phyloP scores from a whole-genome alignment of 2,113 vertebrate species.

The Anseranas semipalmata region DNA sequence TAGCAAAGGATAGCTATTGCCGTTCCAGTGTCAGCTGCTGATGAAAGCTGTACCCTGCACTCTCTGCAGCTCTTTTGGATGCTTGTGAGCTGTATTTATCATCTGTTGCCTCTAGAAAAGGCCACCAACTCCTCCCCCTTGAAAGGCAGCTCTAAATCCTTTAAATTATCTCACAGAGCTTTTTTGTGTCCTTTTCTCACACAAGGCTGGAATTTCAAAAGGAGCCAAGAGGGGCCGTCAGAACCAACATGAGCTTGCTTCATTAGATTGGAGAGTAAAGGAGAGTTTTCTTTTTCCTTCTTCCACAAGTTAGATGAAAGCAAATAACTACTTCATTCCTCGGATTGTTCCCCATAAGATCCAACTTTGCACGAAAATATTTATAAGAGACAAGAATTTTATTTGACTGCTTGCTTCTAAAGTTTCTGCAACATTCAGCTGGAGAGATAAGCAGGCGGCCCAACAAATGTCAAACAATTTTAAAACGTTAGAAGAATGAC shows the following conservation, averaged over 20 bases:
- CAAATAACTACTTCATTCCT: conserved; percentile 49
- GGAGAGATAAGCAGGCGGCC: conserved; percentile 46
- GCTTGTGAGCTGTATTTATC: conserved; percentile 17
- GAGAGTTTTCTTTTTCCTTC: conserved; percentile 41
- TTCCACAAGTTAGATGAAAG: conserved; percentile 37
- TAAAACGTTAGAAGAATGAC: conserved; percentile 35
- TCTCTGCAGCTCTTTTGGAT: conserved; percentile 11
- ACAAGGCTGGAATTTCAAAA: conserved; percentile 52
- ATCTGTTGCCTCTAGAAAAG: conserved; percentile 31
- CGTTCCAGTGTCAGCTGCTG: neutral
- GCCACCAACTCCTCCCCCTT: conserved; percentile 31
- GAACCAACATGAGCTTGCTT: conserved; percentile 52
- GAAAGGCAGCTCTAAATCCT: conserved; percentile 54
- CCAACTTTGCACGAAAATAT: conserved; percentile 51
- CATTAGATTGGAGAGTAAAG: conserved; percentile 42
- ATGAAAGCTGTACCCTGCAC: neutral
- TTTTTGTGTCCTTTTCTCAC: conserved; percentile 60
- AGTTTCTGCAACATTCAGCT: conserved; percentile 57
- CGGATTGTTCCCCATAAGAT: conserved; percentile 22
- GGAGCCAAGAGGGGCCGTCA: conserved; percentile 3
- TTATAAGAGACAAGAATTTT: conserved; percentile 60
- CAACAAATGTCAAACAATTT: conserved; percentile 57
- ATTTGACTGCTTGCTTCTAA: conserved; percentile 61
- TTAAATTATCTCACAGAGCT: conserved; percentile 59
- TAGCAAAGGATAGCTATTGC: neutral